Conservation (phyloP, 1,140 invertebrate species). For the Pissodes strobi region DNA sequence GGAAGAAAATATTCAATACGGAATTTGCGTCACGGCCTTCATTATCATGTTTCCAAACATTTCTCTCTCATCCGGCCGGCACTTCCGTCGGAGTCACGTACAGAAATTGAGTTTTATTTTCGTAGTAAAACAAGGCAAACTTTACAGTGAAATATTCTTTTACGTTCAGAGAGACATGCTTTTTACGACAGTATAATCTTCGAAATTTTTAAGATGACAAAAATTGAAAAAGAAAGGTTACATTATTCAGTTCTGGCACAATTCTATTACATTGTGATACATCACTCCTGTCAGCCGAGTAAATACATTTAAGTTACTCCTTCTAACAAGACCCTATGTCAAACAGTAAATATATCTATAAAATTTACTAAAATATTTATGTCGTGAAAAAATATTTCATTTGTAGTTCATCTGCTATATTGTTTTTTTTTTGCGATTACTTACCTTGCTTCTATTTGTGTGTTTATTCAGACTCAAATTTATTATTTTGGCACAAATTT, state of each 20-base stretch:
- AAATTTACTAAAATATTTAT: too few relatives aligned
- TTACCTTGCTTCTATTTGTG: too few relatives aligned
- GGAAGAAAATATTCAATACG: too few relatives aligned
- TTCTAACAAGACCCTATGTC: too few relatives aligned
- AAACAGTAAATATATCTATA: too few relatives aligned
- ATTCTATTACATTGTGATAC: background rate
- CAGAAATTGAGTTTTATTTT: constrained; percentile 1
- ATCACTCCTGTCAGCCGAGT: too few relatives aligned
- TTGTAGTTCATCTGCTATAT: too few relatives aligned
- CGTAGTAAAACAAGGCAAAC: background rate
- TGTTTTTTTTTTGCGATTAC: too few relatives aligned
- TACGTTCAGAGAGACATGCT: background rate
- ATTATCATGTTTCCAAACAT: background rate
- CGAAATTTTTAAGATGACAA: background rate
- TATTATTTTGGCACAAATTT: too few relatives aligned
- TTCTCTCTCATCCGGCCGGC: background rate
- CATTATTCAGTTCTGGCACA: background rate
- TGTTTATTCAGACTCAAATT: too few relatives aligned
- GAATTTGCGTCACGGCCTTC: background rate
- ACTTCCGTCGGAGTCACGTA: background rate
- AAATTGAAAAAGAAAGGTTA: background rate
- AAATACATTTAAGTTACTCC: too few relatives aligned
- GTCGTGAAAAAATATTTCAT: too few relatives aligned
- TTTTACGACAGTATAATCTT: background rate
- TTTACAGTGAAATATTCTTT: background rate